Evolutionary conservation across 2,888 invertebrate species (phyloP).

Genomic region (Xestia c-nigrum): DNA sequence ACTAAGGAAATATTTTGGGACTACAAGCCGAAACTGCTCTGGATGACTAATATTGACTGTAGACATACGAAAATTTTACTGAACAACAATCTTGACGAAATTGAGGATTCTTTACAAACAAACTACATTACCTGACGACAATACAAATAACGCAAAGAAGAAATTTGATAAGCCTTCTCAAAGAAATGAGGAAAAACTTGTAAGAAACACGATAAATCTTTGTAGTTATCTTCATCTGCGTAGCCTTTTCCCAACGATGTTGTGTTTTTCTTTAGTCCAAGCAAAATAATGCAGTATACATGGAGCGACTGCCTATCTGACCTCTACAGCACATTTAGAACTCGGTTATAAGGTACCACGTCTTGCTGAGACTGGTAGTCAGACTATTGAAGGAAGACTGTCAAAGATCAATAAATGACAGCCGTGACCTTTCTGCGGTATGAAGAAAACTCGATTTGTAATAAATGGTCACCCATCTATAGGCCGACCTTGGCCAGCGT

Average conservation of each 20-base stretch:
- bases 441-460: not conserved
- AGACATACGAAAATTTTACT: not conserved
- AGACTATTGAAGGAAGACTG: not conserved
- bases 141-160: constrained; percentile 31
- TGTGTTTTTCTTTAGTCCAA: not conserved
- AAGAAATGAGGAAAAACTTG: constrained; percentile 66
- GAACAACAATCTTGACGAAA: not conserved
- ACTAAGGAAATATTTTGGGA: not conserved
- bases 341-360: not conserved
- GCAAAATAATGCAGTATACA: not conserved
- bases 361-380: not conserved
- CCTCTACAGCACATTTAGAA: not conserved
- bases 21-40: not conserved
- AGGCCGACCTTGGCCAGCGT: not conserved
- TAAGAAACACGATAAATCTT: constrained; percentile 77
- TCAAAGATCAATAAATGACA: not conserved
- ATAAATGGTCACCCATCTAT: not conserved
- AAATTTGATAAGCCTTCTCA: constrained; percentile 45
- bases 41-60: constrained; percentile 1
- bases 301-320: not conserved
- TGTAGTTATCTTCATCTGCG: constrained; percentile 34
- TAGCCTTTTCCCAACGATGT: not conserved
- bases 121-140: constrained; percentile 38
- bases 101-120: constrained; percentile 24
- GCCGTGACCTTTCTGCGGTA: not conserved